Conservation (phyloP, 2,888 invertebrate species). For the Xiphydria camelus region DNA sequence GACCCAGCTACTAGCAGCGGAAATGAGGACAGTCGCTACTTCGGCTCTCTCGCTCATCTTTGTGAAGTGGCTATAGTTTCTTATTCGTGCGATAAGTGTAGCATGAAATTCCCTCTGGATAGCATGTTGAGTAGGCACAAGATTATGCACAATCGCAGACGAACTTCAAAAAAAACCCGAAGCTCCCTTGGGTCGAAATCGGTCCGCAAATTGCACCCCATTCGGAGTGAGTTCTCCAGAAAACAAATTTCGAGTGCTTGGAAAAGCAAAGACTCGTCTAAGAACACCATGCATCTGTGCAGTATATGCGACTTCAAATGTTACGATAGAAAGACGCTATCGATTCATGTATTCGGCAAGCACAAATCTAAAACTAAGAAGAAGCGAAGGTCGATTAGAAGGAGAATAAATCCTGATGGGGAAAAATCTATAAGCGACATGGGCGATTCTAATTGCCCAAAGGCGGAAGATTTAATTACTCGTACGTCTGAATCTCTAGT, state of each 20-base stretch:
- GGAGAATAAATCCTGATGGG: background rate
- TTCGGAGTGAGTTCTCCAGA: background rate
- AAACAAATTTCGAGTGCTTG: too few relatives aligned
- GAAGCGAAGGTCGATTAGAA: background rate
- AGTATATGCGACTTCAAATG: conserved; percentile 33
- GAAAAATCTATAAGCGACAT: conserved; percentile 14
- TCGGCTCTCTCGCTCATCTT: conserved; percentile 12
- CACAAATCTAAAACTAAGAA: conserved; percentile 11
- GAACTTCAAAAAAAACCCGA: too few relatives aligned
- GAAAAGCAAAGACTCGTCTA: background rate
- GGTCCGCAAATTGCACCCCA: background rate
- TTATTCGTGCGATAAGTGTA: conserved; percentile 38
- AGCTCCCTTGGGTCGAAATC: too few relatives aligned
- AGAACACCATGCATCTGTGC: conserved; percentile 15
- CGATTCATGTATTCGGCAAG: conserved; percentile 25
- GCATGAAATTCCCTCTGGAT: conserved; percentile 38
- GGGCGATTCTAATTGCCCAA: conserved; percentile 18
- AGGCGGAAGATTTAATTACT: conserved; percentile 21
- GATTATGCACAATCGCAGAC: conserved; percentile 19
- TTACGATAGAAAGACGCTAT: conserved; percentile 24
- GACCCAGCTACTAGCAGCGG: background rate
- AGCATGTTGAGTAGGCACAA: conserved; percentile 42
- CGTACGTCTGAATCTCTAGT: too few relatives aligned
- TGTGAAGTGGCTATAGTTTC: conserved; percentile 15
- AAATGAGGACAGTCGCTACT: conserved; percentile 2